Conservation (phyloP, 2,888 invertebrate species). For the Ischnus inquisitorius region DNA sequence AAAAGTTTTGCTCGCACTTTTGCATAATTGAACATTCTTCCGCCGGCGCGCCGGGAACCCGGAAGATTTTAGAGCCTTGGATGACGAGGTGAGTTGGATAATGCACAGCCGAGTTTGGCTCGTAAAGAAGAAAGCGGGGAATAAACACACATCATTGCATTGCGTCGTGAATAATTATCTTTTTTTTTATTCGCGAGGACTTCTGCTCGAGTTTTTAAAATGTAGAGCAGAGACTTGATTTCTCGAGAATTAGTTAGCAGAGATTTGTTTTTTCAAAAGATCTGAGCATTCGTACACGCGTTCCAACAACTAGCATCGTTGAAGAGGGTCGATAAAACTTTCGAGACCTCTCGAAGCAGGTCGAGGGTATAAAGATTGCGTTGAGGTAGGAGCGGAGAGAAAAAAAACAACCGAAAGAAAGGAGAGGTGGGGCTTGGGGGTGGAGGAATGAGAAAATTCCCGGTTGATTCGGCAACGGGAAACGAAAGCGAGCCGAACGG, state of each 20-base stretch:
- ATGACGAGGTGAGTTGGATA: constrained; percentile 22
- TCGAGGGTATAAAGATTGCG: constrained; percentile 49
- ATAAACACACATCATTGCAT: not conserved
- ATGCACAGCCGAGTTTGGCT: constrained; percentile 2
- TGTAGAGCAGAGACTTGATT: not conserved
- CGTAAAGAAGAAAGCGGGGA: not conserved
- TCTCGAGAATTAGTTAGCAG: not conserved
- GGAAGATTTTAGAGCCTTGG: constrained; percentile 43
- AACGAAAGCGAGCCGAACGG: constrained; percentile 74
- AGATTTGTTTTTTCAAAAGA: not conserved
- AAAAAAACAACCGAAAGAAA: constrained; percentile 28
- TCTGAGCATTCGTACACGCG: not conserved
- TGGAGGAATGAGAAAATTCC: constrained; percentile 70
- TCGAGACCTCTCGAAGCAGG: constrained; percentile 43
- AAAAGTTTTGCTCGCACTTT: constrained; percentile 73
- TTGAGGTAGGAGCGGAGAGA: constrained; percentile 24
- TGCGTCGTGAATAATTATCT: not conserved
- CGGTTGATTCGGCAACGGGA: constrained; percentile 74
- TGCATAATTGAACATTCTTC: constrained; percentile 84
- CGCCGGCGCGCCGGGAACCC: constrained; percentile 69
- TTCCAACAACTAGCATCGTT: constrained; percentile 27
- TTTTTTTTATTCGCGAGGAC: not conserved
- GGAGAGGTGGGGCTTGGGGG: not conserved
- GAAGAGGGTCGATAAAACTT: constrained; percentile 48
- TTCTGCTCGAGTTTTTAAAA: not conserved